Evolutionary conservation across 2,888 invertebrate species (phyloP), one percentile per base, ranked within the genome.

Genomic region (Sinodicranocentrus sp.): DNA sequence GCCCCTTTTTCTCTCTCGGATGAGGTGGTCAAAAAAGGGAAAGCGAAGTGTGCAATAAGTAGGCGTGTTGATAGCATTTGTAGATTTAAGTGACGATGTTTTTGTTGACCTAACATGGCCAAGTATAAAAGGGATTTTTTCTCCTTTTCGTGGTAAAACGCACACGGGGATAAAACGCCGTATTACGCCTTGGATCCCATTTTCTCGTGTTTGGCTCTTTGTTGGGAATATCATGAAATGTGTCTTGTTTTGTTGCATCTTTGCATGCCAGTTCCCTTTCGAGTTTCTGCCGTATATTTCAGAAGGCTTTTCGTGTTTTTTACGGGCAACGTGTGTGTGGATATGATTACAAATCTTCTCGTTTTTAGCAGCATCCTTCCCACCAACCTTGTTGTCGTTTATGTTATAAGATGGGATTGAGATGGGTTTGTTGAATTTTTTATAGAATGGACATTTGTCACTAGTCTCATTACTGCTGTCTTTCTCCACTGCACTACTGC

Each of bases 331-430:
- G 54, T 54, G 23, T 54, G 19, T 48, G 52, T 19, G 44, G 44
- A 52, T 25, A 57, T 57, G 57, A 57, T 57, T 57, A 25, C 57
- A 57, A 57, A 57, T 57, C 57, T 57, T 57, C 21, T 57, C 57
- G 13, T 1, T 23, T 57, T 57, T 25, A 57, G n/a, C 23, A 25
- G 13, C 25, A 25, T 25, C 19, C 19, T 19, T 52, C 19, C n/a
- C 25, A 23, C 57, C 23, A 10, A 23, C 57, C 15, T 48, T 48
- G 39, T 5, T 13, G 6, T 39, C 6, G 39, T n/a, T n/a, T n/a
- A n/a, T n/a, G n/a, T n/a, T n/a, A n/a, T n/a, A 39, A 39, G 6
- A 13, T 13, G 5, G 39, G 39, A 39, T 8, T 13, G 39, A 8
- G 13, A 5, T 8, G 13, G 6, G 13, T 13, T 39, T 39, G 39